A percentile compares a stretch with the other conserved stretches of the same genome.
These are phyloP conservation scores for Caenorhabditis doughertyi DNA, from an alignment of 2,888 invertebrate species.

Conservation along the genomic window DNA sequence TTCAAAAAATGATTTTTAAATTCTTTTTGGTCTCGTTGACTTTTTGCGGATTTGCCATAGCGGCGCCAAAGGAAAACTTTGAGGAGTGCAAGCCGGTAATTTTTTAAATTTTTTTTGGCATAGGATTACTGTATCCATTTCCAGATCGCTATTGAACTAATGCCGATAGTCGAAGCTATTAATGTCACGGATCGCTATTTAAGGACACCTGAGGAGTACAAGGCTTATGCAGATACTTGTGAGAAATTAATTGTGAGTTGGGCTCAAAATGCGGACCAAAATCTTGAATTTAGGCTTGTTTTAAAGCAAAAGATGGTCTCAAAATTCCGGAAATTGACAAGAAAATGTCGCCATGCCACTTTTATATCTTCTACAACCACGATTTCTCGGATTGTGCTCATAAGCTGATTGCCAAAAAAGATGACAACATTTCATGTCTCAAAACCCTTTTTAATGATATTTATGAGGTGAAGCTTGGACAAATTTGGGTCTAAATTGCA, in stretches of 20 bases:
- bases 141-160: not conserved
- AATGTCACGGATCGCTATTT: constrained; percentile 18
- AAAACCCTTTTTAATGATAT: constrained; percentile 39
- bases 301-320: not conserved
- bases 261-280: too few relatives aligned
- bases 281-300: constrained; percentile 25
- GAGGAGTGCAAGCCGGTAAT: too few relatives aligned
- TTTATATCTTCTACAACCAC: constrained; percentile 21
- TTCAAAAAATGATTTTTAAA: too few relatives aligned
- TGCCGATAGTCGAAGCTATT: not conserved
- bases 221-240: constrained; percentile 19
- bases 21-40: too few relatives aligned
- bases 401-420: constrained; percentile 36
- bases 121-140: too few relatives aligned
- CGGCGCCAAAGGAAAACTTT: too few relatives aligned
- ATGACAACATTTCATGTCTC: constrained; percentile 33
- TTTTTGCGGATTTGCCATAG: too few relatives aligned
- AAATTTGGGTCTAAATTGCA: not conserved
- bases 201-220: constrained; percentile 28
- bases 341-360: constrained; percentile 7
- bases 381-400: constrained; percentile 24
- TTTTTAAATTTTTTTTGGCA: too few relatives aligned
- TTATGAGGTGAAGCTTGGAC: constrained; percentile 26
- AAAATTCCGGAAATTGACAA: not conserved
- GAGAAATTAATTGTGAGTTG: constrained; percentile 14